Conservation (phyloP, 2,888 invertebrate genomes). For the Micoletzkya japonica region DNA sequence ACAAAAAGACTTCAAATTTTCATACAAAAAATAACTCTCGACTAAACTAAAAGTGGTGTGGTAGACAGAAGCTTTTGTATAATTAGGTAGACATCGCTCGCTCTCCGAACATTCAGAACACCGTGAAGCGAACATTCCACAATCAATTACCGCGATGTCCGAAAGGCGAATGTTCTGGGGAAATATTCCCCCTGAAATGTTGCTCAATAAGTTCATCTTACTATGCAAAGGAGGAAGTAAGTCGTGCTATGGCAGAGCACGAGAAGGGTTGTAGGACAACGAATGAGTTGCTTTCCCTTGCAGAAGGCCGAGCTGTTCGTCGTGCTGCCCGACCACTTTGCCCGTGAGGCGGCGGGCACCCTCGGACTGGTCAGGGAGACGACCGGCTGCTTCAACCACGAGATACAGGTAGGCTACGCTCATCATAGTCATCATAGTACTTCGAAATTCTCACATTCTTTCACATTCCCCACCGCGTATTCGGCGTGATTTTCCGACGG, state of each 20-base stretch:
- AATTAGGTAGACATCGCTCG: too few species aligned
- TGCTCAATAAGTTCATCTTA: neutral
- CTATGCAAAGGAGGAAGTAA: neutral
- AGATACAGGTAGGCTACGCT: slow-evolving; percentile 47
- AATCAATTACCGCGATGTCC: too few species aligned
- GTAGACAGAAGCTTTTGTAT: too few species aligned
- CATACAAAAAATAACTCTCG: too few species aligned
- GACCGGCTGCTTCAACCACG: slow-evolving; percentile 61
- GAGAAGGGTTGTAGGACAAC: neutral
- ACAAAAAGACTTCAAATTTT: too few species aligned
- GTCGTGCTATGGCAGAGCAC: neutral
- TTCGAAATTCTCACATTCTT: neutral
- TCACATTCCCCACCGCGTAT: too few species aligned
- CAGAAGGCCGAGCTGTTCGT: slow-evolving; percentile 58
- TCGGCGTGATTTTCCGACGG: too few species aligned
- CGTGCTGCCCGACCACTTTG: slow-evolving; percentile 57
- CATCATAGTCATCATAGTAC: neutral
- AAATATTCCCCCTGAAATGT: too few species aligned
- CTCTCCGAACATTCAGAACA: too few species aligned
- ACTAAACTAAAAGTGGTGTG: too few species aligned
- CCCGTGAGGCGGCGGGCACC: slow-evolving; percentile 54
- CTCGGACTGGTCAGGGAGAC: slow-evolving; percentile 54
- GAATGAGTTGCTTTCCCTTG: slow-evolving; percentile 9
- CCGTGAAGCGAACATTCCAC: too few species aligned
- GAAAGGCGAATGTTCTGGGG: neutral